Evolutionary conservation across 2,888 invertebrate genomes (phyloP).

Genomic region (Heliconius charithonia): DNA sequence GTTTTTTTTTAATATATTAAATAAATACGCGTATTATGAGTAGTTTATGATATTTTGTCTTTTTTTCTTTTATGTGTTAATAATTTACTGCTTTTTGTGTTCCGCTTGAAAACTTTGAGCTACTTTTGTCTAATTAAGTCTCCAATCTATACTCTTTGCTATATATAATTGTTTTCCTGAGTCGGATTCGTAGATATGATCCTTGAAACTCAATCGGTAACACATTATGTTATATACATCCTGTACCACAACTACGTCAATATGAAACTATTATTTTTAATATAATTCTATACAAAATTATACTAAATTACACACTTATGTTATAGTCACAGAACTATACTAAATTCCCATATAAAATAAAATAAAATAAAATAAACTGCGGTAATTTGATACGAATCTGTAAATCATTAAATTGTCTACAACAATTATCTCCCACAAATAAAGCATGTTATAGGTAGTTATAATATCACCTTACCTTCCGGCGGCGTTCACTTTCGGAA

Average conservation of each 20-base stretch:
- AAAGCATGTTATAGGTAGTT: constrained; percentile 59
- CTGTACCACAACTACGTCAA: background rate
- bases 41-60: background rate
- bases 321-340: background rate
- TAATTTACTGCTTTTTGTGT: background rate
- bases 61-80: background rate
- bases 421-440: constrained; percentile 65
- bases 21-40: background rate
- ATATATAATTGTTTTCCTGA: background rate
- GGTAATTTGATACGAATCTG: constrained; percentile 59
- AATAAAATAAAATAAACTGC: constrained; percentile 8
- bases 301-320: background rate
- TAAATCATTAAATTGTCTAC: constrained; percentile 73
- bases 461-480: constrained; percentile 74
- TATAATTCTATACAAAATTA: background rate
- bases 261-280: too few species aligned
- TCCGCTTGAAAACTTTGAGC: background rate
- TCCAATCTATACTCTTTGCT: too few species aligned
- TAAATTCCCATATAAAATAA: background rate
- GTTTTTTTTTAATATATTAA: background rate
- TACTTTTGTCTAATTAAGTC: background rate
- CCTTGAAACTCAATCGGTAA: background rate
- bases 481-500: constrained; percentile 52
- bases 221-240: background rate
- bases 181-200: background rate